Percentiles rank a stretch among this genome's conserved stretches.
Conservation (phyloP, 2,888 invertebrate genomes). For the Drosophila nr. fundita region DNA sequence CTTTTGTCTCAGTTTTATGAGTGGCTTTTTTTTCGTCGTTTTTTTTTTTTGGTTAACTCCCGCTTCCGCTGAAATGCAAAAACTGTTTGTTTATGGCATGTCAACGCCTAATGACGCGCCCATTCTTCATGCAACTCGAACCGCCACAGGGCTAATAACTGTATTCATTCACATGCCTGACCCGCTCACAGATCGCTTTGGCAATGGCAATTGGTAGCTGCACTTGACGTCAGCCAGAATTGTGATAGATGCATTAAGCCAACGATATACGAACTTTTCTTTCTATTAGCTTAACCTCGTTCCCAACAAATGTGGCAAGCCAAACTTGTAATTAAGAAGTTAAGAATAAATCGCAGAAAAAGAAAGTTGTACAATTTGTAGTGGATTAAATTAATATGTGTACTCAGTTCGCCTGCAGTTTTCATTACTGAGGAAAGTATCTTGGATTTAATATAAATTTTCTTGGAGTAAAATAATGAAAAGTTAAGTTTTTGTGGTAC, state of each 20-base stretch:
- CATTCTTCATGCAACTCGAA: constrained; percentile 72
- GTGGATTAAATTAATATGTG: background rate
- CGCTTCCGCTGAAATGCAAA: constrained; percentile 35
- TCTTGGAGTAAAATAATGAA: background rate
- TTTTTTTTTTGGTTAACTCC: constrained; percentile 9
- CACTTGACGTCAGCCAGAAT: constrained; percentile 14
- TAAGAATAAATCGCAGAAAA: background rate
- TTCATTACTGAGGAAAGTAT: background rate
- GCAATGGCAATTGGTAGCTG: background rate
- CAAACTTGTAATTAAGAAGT: constrained; percentile 11
- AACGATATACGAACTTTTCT: background rate
- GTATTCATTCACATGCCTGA: background rate
- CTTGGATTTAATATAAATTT: background rate
- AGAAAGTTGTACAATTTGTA: background rate
- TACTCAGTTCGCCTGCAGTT: background rate
- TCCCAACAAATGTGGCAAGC: background rate
- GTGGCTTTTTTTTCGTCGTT: constrained; percentile 40
- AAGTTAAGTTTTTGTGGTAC: too few species aligned
- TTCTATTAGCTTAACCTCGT: background rate
- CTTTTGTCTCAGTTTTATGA: constrained; percentile 65
- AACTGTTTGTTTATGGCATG: constrained; percentile 78
- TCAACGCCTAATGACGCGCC: constrained; percentile 80
- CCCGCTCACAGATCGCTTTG: background rate
- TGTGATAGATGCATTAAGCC: constrained; percentile 13
- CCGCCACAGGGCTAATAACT: constrained; percentile 32